A percentile compares a stretch with the other conserved stretches of the same genome.
Conservation (phyloP, 2,888 invertebrate species). For the Malthinus flaveolus region DNA sequence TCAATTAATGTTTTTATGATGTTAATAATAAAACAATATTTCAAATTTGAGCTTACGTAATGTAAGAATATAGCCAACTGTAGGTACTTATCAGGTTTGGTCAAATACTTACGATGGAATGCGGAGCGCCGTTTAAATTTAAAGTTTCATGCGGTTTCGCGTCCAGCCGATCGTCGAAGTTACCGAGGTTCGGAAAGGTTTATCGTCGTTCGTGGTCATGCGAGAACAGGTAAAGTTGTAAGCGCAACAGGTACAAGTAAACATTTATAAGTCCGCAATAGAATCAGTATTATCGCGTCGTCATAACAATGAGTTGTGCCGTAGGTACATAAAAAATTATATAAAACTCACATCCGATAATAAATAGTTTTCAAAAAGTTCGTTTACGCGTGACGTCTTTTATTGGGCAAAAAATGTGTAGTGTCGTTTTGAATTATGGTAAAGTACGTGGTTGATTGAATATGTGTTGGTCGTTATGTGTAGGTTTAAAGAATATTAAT, state of each 20-base stretch:
- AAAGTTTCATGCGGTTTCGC: not conserved
- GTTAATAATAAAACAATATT: too few species aligned
- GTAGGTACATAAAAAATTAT: too few species aligned
- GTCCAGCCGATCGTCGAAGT: constrained; percentile 5
- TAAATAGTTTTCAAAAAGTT: not conserved
- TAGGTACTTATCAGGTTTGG: too few species aligned
- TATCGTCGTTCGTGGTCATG: constrained; percentile 5
- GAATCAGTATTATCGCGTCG: not conserved
- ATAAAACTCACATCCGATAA: too few species aligned
- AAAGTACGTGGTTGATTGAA: too few species aligned
- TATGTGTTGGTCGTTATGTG: too few species aligned
- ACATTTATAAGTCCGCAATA: constrained; percentile 3
- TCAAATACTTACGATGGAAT: not conserved
- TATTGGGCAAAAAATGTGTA: not conserved
- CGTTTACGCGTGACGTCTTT: not conserved
- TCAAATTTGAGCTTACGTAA: too few species aligned
- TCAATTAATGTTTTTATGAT: too few species aligned
- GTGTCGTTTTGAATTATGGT: not conserved
- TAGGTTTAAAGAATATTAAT: too few species aligned
- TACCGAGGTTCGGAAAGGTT: constrained; percentile 1
- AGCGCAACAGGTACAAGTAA: constrained; percentile 4
- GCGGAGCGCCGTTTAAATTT: constrained; percentile 2
- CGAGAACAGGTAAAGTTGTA: constrained; percentile 4
- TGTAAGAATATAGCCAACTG: too few species aligned
- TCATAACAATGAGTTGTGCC: not conserved